Base-by-base conservation (phyloP, 2,888 invertebrate genomes). In the Hydroisotoma schaefferi region DNA sequence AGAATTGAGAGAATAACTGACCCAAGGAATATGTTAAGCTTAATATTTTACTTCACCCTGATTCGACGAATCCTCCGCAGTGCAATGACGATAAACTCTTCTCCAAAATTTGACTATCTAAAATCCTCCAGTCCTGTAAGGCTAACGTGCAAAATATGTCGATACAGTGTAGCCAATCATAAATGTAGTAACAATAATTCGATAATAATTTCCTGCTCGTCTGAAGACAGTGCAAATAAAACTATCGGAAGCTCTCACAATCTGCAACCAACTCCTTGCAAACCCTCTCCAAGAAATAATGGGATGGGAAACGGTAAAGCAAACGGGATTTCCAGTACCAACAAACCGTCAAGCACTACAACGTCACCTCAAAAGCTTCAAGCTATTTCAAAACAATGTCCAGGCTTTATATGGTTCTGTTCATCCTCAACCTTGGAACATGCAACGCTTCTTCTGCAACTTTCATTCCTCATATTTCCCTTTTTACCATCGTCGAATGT, bases 401-500 rank as follows among this genome's bases (percentile, higher is more conserved):
- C 49, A 49, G 25, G 46, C 15, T 25, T 26, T 20, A 25, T 46
- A 25, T 46, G 46, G 46, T 25, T 22, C 46, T 46, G 25, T 15
- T 46, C 46, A 20, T 46, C 46, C 3, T 15, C 12, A 46, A 22
- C 44, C n/a, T 28, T 26, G 28, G 58, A 54, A n/a, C 57, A 57
- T 28, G 65, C 60, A 26, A 84, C 85, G 72, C 80, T 87, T 69
- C 85, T 87, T 54, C 71, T 81, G 55, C 77, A 80, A 27, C 70
- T 83, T 63, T 80, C 83, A 48, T 85, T 97, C 75, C 83, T 94
- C 76, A 84, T 88, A 71, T 81, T 97, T 73, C 94, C 97, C 65
- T 97, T 95, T 80, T 82, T 97, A 75, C 97, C 95, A 68, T 95
- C 97, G 67, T 88, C 92, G 74, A 98, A 98, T 82, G 80, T 95